Evolutionary conservation across 2,888 invertebrate species (phyloP), one percentile per base, ranked within the genome.

Genomic region (Scaptodrosophila latifasciaeformis): DNA sequence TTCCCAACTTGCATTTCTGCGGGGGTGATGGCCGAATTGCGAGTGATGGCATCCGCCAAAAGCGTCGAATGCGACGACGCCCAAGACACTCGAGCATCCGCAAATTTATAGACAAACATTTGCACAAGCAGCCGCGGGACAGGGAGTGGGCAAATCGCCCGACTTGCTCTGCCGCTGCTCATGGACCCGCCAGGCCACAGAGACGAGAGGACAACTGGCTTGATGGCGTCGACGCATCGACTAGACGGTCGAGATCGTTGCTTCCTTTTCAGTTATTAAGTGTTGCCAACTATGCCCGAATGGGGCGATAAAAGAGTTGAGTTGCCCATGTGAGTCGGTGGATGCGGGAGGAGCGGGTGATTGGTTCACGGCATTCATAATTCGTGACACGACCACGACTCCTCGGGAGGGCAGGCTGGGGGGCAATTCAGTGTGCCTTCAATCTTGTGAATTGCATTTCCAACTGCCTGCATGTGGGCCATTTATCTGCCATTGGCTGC

Each of bases 191-290:
- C 19, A 24, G 19, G 12, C 21, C 42, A 46, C 12, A n/a, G 29
- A 30, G n/a, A 21, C 19, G 31, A 12, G 17, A n/a, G 12, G 47
- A n/a, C 17, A 19, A 19, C 31, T 31, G 19, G 24, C 35, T 13
- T 13, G 17, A 49, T 54, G 61, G 58, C 58, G 65, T 51, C 54
- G 53, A 55, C 54, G 58, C 12, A 15, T 45, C 45, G 13, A 59
- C 60, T 67, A 70, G 67, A 67, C 59, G 15, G 12, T 39, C 10
- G 9, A 31, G 79, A 81, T 82, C 83, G 74, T 71, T 78, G 79
- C 72, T 81, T 81, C 83, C 83, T 82, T 81, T 83, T 82, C 81
- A 83, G 83, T 81, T 81, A 83, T 81, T 81, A 82, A 83, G 81
- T 81, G 79, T 78, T 69, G 74, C 77, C 66, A 68, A 67, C 68